Percentiles rank a stretch among this genome's conserved stretches.
These are phyloP conservation scores for Melanaphis sacchari DNA, from an alignment of 1,140 invertebrate genomes.

Conservation along the genomic window DNA sequence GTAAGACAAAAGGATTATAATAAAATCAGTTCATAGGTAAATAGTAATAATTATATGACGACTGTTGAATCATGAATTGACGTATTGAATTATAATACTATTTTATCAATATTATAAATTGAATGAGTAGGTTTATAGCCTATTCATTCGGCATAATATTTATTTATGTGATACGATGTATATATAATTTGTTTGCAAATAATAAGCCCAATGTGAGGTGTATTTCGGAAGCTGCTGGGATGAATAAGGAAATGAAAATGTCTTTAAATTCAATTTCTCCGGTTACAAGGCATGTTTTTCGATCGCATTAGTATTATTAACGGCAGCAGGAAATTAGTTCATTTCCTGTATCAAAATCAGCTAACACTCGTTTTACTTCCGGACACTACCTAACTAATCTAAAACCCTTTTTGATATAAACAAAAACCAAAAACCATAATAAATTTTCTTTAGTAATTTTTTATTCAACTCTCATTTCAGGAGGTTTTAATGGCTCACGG, in stretches of 20 bases:
- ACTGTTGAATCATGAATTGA: too few relatives aligned
- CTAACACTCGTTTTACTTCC: neutral
- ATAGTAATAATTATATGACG: neutral
- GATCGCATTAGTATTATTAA: neutral
- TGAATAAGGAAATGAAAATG: slow-evolving; percentile 43
- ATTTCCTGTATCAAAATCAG: neutral
- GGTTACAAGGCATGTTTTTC: neutral
- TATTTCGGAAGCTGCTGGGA: neutral
- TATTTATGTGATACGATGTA: neutral
- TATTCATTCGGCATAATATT: neutral
- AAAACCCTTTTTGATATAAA: slow-evolving; percentile 30
- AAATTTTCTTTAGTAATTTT: neutral
- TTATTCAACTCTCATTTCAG: neutral
- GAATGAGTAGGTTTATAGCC: neutral
- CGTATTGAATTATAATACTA: neutral
- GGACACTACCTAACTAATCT: neutral
- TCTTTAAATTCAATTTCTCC: slow-evolving; percentile 37
- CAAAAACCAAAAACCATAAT: neutral
- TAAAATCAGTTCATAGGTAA: neutral
- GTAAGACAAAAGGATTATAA: neutral
- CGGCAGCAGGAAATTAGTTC: slow-evolving; percentile 40
- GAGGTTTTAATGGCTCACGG: slow-evolving; percentile 76
- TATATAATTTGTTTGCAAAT: neutral
- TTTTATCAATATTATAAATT: slow-evolving; percentile 5
- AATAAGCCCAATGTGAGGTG: neutral